These are phyloP conservation scores for Ageneiosus marmoratus DNA, from an alignment of 2,113 vertebrate genomes.

Conservation along the genomic window DNA sequence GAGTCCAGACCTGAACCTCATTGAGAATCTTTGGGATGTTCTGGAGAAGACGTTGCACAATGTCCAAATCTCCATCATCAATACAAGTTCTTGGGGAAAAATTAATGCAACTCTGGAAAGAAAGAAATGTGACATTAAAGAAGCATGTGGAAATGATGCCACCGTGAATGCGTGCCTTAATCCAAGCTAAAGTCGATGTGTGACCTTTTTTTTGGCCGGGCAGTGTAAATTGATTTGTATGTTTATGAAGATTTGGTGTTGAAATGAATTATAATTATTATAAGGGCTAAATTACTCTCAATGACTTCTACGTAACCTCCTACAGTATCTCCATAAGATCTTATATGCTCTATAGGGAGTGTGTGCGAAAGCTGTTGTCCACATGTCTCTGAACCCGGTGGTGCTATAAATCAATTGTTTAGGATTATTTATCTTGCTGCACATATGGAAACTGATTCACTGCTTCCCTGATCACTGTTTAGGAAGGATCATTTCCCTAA, in stretches of 20 bases:
- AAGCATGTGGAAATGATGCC: too few species aligned
- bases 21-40: too few species aligned
- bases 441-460: background rate
- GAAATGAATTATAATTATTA: background rate
- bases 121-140: too few species aligned
- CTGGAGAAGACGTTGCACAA: too few species aligned
- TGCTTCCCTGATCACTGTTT: background rate
- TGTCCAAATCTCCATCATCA: too few species aligned
- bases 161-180: too few species aligned
- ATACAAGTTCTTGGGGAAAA: too few species aligned
- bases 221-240: too few species aligned
- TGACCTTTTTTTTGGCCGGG: too few species aligned
- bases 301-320: background rate
- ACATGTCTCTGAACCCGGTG: background rate
- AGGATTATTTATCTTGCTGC: background rate
- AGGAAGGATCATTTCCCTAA: background rate
- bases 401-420: background rate
- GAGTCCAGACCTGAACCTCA: too few species aligned
- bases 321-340: background rate
- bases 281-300: background rate
- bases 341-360: background rate
- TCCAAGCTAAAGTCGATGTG: too few species aligned
- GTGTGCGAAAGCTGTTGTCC: background rate
- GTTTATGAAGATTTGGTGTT: background rate
- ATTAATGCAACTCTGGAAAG: too few species aligned